A percentile compares a stretch with the other conserved stretches of the same genome.
phyloP scores from a whole-genome alignment of 2,113 vertebrate genomes.

The Poecilia latipinna region DNA sequence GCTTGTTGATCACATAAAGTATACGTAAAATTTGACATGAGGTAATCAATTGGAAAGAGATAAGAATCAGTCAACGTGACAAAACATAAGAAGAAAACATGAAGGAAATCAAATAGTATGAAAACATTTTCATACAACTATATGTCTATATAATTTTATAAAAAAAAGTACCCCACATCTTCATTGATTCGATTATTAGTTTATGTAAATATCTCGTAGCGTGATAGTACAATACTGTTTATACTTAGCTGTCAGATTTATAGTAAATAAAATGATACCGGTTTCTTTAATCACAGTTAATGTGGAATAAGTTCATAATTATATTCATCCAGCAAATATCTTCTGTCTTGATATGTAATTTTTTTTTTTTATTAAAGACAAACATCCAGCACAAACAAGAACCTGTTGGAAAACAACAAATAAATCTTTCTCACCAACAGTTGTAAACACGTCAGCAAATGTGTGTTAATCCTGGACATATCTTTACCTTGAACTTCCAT shows the following conservation, averaged over 20 bases:
- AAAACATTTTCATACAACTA: too few species aligned
- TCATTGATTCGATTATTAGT: neutral
- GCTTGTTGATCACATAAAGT: too few species aligned
- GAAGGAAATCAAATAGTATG: too few species aligned
- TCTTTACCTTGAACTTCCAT: slow-evolving; percentile 36
- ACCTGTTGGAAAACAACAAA: neutral
- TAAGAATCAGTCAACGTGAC: too few species aligned
- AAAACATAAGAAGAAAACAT: too few species aligned
- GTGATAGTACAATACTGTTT: neutral
- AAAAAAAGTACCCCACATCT: neutral
- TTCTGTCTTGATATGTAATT: too few species aligned
- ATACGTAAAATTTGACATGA: too few species aligned
- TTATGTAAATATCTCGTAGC: neutral
- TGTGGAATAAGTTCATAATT: neutral
- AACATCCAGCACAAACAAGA: slow-evolving; percentile 1
- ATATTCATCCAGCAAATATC: neutral
- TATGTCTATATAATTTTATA: too few species aligned
- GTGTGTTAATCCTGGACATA: slow-evolving; percentile 12
- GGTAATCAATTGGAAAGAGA: too few species aligned
- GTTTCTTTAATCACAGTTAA: neutral
- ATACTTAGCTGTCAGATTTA: neutral
- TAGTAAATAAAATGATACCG: neutral
- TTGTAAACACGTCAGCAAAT: neutral
- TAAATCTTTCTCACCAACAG: neutral
- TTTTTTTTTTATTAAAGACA: too few species aligned